These are phyloP conservation scores for Malurus leucopterus DNA, from an alignment of 2,797 vertebrate species.

Conservation along the genomic window DNA sequence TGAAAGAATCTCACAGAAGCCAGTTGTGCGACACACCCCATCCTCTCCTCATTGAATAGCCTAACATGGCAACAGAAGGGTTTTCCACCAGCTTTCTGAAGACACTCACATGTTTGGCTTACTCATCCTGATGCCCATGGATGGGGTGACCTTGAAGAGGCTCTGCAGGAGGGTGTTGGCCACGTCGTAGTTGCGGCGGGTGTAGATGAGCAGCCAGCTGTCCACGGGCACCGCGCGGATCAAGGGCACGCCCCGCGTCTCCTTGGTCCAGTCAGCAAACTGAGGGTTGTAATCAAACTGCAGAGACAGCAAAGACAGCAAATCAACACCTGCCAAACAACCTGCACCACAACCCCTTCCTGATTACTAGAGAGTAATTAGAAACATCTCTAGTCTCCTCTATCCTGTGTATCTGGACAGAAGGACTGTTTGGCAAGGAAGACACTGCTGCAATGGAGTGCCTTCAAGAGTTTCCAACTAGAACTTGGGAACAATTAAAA, in stretches of 20 bases:
- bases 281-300: slow-evolving; percentile 85
- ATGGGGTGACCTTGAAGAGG: slow-evolving; percentile 78
- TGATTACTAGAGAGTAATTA: background rate
- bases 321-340: background rate
- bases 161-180: slow-evolving; percentile 80
- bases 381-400: background rate
- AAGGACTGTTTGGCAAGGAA: background rate
- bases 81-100: background rate
- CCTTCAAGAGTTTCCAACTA: background rate
- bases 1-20: background rate
- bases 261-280: slow-evolving; percentile 87
- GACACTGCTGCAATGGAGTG: fast-evolving
- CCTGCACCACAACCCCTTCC: background rate
- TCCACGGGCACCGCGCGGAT: slow-evolving; percentile 77
- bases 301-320: background rate
- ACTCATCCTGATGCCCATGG: slow-evolving; percentile 83
- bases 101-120: slow-evolving; percentile 80
- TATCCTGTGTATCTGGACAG: background rate
- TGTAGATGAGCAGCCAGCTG: slow-evolving; percentile 86
- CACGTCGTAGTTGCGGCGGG: slow-evolving; percentile 73
- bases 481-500: background rate
- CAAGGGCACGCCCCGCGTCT: slow-evolving; percentile 80
- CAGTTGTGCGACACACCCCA: fast-evolving
- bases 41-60: background rate
- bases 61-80: fast-evolving